Evolutionary conservation across 2,888 invertebrate species (phyloP).

Genomic region (Drosophila trichaetosa): DNA sequence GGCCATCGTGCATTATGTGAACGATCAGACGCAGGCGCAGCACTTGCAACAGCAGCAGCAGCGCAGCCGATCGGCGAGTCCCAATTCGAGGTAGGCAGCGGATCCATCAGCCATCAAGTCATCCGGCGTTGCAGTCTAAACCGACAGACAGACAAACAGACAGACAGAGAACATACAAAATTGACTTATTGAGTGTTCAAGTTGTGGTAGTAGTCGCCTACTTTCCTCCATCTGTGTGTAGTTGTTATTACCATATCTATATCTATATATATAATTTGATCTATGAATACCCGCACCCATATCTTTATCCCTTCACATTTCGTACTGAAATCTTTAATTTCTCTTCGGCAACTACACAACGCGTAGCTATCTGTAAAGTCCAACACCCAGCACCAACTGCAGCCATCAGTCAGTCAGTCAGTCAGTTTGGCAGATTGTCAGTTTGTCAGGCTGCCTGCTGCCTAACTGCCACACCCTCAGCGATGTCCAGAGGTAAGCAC

Average conservation of each 20-base stretch:
- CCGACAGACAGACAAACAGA: slow-evolving; percentile 3
- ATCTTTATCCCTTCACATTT: slow-evolving; percentile 18
- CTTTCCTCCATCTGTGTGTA: slow-evolving; percentile 32
- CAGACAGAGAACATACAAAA: background rate
- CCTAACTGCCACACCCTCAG: slow-evolving; percentile 28
- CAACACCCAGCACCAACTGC: slow-evolving; percentile 31
- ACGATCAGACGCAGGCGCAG: slow-evolving; percentile 88
- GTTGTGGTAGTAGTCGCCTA: slow-evolving; percentile 44
- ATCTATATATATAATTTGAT: slow-evolving; percentile 8
- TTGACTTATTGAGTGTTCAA: slow-evolving; percentile 9
- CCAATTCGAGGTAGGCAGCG: slow-evolving; percentile 84
- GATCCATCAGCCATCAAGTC: background rate
- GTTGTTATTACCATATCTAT: slow-evolving; percentile 22
- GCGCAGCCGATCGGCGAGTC: slow-evolving; percentile 85
- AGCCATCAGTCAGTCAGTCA: slow-evolving; percentile 27
- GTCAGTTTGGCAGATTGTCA: slow-evolving; percentile 1
- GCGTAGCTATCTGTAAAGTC: slow-evolving; percentile 67
- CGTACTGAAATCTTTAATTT: slow-evolving; percentile 50
- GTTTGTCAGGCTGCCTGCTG: slow-evolving; percentile 9
- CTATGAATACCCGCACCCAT: slow-evolving; percentile 9
- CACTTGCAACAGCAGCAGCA: slow-evolving; percentile 74
- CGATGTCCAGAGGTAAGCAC: slow-evolving; percentile 52
- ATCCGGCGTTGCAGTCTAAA: slow-evolving; percentile 3
- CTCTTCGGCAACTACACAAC: slow-evolving; percentile 55
- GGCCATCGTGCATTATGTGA: slow-evolving; percentile 96